phyloP scores from a whole-genome alignment of 2,113 vertebrate genomes.

The Phyllostomus discolor region DNA sequence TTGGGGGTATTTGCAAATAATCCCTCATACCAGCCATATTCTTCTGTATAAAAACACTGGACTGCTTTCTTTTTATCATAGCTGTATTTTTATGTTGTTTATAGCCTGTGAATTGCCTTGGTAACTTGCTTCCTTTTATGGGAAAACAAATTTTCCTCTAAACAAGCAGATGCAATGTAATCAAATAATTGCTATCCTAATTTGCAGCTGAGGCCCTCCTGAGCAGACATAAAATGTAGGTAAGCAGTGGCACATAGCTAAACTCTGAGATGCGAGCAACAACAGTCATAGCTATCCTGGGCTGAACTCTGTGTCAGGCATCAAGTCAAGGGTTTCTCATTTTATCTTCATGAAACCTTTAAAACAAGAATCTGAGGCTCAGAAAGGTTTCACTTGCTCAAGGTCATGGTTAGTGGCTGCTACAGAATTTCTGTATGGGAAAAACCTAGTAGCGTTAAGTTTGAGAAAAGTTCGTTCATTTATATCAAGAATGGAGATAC shows the following conservation, averaged over 20 bases:
- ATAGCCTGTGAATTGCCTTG: slow-evolving; percentile 58
- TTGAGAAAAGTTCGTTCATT: not conserved
- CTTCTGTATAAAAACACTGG: slow-evolving; percentile 6
- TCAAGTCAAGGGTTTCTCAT: not conserved
- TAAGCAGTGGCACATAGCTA: not conserved
- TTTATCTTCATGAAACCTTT: not conserved
- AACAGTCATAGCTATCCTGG: not conserved
- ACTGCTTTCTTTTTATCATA: slow-evolving; percentile 54
- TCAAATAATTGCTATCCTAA: slow-evolving; percentile 59
- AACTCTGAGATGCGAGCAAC: not conserved
- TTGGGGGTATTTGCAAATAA: slow-evolving; percentile 25
- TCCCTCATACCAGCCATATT: not conserved
- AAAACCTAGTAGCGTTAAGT: not conserved
- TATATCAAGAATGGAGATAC: not conserved
- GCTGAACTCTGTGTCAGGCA: not conserved
- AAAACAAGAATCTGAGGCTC: not conserved
- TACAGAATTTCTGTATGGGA: not conserved
- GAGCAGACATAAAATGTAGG: not conserved
- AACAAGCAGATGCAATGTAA: slow-evolving; percentile 45
- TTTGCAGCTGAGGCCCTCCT: not conserved
- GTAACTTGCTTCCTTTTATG: slow-evolving; percentile 61
- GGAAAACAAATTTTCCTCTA: slow-evolving; percentile 51
- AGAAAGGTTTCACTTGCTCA: not conserved
- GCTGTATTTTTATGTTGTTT: slow-evolving; percentile 59
- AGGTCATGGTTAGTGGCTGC: not conserved